Conservation (phyloP, 2,113 vertebrate species). For the Bettongia penicillata region DNA sequence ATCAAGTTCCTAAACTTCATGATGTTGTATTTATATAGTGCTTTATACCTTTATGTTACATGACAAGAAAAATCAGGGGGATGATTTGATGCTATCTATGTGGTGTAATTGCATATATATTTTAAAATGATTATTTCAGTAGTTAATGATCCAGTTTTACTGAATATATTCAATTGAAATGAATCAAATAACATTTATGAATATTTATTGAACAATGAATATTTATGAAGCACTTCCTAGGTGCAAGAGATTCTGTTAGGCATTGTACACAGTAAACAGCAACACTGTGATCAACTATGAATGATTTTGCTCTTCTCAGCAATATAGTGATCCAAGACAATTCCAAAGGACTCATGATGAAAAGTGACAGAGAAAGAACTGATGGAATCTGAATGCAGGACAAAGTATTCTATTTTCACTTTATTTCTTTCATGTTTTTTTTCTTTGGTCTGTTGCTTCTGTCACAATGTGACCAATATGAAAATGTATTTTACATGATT, state of each 20-base stretch:
- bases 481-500: neutral
- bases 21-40: neutral
- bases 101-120: neutral
- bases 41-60: neutral
- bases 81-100: neutral
- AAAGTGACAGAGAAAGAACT: neutral
- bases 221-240: neutral
- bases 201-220: neutral
- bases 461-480: neutral
- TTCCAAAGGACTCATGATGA: neutral
- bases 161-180: neutral
- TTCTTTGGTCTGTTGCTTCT: neutral
- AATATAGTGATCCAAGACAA: neutral
- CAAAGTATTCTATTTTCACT: neutral
- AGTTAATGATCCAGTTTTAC: neutral
- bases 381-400: neutral
- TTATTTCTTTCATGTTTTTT: neutral
- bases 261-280: neutral
- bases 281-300: neutral
- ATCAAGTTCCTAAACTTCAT: neutral
- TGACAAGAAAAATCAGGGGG: neutral
- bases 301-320: neutral
- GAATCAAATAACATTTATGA: neutral
- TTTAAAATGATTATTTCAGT: neutral
- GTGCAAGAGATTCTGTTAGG: neutral